Percentiles rank a stretch among this genome's conserved stretches.
Evolutionary conservation across 2,113 vertebrate species (phyloP).

Genomic region (Scartelaos histophorus): DNA sequence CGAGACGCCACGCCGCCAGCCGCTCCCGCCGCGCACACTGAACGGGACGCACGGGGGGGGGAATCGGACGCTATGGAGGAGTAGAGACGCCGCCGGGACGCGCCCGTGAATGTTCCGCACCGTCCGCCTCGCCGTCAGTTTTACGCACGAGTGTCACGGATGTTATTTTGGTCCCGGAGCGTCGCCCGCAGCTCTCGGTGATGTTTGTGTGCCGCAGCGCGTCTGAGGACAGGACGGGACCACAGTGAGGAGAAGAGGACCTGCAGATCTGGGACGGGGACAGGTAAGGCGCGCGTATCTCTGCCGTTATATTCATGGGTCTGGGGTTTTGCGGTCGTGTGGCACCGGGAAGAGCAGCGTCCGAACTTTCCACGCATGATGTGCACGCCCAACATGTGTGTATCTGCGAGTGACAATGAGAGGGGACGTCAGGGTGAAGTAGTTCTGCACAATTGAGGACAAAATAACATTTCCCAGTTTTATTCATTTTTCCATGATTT

Average conservation of each 20-base stretch:
- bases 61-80: neutral
- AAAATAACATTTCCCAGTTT: neutral
- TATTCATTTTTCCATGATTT: neutral
- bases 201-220: constrained; percentile 44
- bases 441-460: neutral
- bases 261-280: constrained; percentile 15
- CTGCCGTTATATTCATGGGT: constrained; percentile 1
- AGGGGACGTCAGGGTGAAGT: neutral
- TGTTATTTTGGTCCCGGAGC: constrained; percentile 39
- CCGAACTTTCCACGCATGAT: constrained; percentile 1
- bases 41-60: constrained; percentile 23
- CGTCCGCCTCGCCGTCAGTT: constrained; percentile 15
- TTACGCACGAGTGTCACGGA: constrained; percentile 46
- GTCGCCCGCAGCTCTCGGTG: constrained; percentile 38
- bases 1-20: constrained; percentile 48
- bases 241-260: constrained; percentile 39
- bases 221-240: constrained; percentile 59
- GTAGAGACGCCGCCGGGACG: neutral
- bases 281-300: constrained; percentile 45
- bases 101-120: constrained; percentile 27
- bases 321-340: neutral
- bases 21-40: constrained; percentile 32
- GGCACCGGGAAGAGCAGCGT: neutral
- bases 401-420: neutral
- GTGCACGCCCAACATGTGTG: constrained; percentile 14